Conservation (phyloP, 1,140 invertebrate genomes). For the Drosophila miranda region DNA sequence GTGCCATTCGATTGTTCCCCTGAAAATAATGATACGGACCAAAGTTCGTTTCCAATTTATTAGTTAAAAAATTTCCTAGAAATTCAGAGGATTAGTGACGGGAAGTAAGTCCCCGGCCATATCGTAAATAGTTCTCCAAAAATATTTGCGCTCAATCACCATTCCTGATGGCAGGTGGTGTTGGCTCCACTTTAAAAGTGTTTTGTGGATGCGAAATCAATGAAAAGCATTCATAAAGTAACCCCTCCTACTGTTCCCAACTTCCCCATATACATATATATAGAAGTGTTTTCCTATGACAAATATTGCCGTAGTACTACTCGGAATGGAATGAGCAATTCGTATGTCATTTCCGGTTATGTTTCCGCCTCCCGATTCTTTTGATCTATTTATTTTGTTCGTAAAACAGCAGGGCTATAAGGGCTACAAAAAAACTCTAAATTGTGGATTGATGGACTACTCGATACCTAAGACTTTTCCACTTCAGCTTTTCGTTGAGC, state of each 20-base stretch:
- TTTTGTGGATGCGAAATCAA: slow-evolving; percentile 1
- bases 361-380: neutral
- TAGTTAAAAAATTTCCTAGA: slow-evolving; percentile 12
- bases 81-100: no score
- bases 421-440: neutral
- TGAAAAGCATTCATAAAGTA: slow-evolving; percentile 12
- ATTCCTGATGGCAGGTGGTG: slow-evolving; percentile 9
- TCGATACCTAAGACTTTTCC: neutral
- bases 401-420: no score
- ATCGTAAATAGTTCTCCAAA: no score
- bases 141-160: no score
- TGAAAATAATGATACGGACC: slow-evolving; percentile 33
- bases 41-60: slow-evolving; percentile 38
- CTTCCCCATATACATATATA: slow-evolving; percentile 9
- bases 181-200: slow-evolving; percentile 4
- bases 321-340: slow-evolving; percentile 24
- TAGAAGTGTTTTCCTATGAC: neutral
- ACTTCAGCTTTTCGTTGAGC: no score
- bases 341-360: slow-evolving; percentile 55
- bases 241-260: slow-evolving; percentile 13
- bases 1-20: slow-evolving; percentile 34
- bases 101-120: no score
- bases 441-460: neutral
- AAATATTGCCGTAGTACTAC: slow-evolving; percentile 18
- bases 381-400: slow-evolving; percentile 19